A percentile compares a stretch with the other conserved stretches of the same genome.
Conservation (phyloP, 2,888 invertebrate genomes). For the Noctua fimbriata region DNA sequence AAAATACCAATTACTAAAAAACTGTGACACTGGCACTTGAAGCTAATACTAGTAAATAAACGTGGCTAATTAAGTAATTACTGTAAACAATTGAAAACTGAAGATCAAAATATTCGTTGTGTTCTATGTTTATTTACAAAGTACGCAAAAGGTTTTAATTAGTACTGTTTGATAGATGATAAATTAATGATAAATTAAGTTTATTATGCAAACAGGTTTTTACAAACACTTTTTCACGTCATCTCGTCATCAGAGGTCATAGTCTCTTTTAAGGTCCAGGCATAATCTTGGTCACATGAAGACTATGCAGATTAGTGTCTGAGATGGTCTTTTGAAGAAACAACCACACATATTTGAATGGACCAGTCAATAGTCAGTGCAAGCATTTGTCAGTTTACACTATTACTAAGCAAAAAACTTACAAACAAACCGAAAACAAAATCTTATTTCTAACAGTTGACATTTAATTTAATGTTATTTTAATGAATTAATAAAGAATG, state of each 20-base stretch:
- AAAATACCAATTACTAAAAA: slow-evolving; percentile 24
- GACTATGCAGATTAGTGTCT: too few relatives aligned
- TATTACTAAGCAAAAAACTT: not conserved
- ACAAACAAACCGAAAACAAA: not conserved
- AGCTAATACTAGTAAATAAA: slow-evolving; percentile 6
- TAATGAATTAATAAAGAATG: not conserved
- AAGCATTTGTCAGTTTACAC: not conserved
- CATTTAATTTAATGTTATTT: not conserved
- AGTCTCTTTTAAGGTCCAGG: too few relatives aligned
- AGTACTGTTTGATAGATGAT: too few relatives aligned
- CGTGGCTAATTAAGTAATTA: not conserved
- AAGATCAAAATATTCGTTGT: not conserved
- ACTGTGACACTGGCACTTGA: not conserved
- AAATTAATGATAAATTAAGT: too few relatives aligned
- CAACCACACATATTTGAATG: too few relatives aligned
- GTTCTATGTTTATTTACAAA: not conserved
- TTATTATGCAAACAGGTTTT: too few relatives aligned
- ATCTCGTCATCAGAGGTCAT: too few relatives aligned
- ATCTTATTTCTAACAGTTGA: not conserved
- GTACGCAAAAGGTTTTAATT: not conserved
- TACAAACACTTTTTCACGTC: too few relatives aligned
- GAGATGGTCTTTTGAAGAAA: too few relatives aligned
- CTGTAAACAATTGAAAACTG: slow-evolving; percentile 11
- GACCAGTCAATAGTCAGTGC: too few relatives aligned
- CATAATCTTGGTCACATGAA: too few relatives aligned